Evolutionary conservation across 2,797 vertebrate species (phyloP).

Genomic region (Huso huso): DNA sequence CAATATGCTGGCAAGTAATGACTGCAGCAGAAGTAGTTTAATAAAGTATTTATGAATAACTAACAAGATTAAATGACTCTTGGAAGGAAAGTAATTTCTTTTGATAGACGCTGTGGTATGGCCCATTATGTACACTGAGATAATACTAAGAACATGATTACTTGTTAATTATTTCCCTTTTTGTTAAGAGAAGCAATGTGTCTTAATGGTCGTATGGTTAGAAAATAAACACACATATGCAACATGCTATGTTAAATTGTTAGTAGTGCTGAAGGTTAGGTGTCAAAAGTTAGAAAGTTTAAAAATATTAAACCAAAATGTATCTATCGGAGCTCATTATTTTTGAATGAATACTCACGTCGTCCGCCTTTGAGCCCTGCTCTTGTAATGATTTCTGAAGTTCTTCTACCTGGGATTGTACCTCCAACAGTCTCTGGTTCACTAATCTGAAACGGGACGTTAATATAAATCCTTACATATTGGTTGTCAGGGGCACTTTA

Average conservation of each 20-base stretch:
- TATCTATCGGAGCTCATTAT: background rate
- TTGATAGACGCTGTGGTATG: too few relatives aligned
- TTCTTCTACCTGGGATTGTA: constrained; percentile 91
- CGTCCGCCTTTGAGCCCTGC: constrained; percentile 84
- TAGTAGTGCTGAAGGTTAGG: constrained; percentile 9
- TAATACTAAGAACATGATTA: background rate
- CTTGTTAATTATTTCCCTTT: too few relatives aligned
- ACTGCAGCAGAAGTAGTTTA: too few relatives aligned
- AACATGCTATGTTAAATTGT: constrained; percentile 1
- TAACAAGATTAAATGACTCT: too few relatives aligned
- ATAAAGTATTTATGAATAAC: too few relatives aligned
- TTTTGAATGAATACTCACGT: constrained; percentile 65
- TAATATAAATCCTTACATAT: constrained; percentile 7
- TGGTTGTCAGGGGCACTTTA: background rate
- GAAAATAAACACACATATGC: background rate
- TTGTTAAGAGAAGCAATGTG: too few relatives aligned
- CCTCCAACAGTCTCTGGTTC: constrained; percentile 89
- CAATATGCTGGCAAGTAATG: too few relatives aligned
- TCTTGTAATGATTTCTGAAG: constrained; percentile 88
- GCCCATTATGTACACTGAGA: too few relatives aligned
- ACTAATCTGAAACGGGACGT: constrained; percentile 62
- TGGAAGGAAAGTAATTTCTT: too few relatives aligned
- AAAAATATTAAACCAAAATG: background rate
- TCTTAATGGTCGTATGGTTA: background rate
- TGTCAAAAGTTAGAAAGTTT: background rate